Conservation (phyloP, 2,797 vertebrate species). For the Tinamus major region DNA sequence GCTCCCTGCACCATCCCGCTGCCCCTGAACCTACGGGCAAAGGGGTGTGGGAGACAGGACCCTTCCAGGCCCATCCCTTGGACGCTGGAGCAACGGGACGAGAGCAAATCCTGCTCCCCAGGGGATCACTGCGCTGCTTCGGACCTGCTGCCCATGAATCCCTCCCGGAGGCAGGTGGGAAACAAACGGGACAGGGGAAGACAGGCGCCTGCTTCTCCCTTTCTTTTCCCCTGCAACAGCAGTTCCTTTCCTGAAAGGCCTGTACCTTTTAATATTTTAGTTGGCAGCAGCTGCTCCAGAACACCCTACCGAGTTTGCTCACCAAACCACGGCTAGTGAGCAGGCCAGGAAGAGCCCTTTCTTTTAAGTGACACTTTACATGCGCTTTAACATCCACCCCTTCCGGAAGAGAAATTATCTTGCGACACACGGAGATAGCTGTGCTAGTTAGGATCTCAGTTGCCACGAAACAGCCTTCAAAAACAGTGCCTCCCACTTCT, state of each 20-base stretch:
- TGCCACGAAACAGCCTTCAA: conserved; percentile 46
- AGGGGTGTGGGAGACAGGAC: neutral
- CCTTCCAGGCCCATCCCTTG: neutral
- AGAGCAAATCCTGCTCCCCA: neutral
- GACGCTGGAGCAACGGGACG: too few species aligned
- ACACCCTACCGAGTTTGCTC: neutral
- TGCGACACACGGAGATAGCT: conserved; percentile 28
- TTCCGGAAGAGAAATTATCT: conserved; percentile 26
- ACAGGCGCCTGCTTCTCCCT: neutral
- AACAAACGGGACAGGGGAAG: neutral
- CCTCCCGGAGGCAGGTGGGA: neutral
- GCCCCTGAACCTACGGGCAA: neutral
- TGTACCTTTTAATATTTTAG: neutral
- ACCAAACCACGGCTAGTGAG: neutral
- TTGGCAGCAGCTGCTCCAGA: neutral
- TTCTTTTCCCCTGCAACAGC: neutral
- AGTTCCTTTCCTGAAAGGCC: neutral
- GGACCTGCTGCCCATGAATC: too few species aligned
- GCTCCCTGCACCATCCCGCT: neutral
- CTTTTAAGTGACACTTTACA: conserved; percentile 40
- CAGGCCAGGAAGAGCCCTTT: neutral
- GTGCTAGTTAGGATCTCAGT: conserved; percentile 46
- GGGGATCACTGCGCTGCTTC: neutral
- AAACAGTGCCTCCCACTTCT: neutral
- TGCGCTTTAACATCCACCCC: conserved; percentile 11